phyloP scores from a whole-genome alignment of 2,888 invertebrate species.

The Clivina fossor region DNA sequence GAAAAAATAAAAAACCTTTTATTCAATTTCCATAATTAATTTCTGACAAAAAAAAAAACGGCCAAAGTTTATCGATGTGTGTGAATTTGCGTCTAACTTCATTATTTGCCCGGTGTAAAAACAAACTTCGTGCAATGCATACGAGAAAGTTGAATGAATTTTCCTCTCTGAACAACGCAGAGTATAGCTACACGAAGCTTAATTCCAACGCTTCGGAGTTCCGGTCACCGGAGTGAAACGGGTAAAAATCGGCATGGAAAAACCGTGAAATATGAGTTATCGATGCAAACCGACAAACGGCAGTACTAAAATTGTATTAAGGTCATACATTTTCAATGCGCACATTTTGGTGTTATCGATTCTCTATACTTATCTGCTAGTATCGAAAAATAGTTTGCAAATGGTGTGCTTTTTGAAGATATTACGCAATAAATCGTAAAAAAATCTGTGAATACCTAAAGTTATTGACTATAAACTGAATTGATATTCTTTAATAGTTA shows the following conservation, averaged over 20 bases:
- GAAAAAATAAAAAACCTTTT: too few species aligned
- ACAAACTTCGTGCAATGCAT: slow-evolving; percentile 1
- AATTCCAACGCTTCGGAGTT: slow-evolving; percentile 6
- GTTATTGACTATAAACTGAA: too few species aligned
- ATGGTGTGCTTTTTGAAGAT: slow-evolving; percentile 4
- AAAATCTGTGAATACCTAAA: background rate
- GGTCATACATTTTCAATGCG: slow-evolving; percentile 26
- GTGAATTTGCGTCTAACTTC: too few species aligned
- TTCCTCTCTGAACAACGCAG: too few species aligned
- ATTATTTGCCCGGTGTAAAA: too few species aligned
- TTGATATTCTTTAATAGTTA: too few species aligned
- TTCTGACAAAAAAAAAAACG: too few species aligned
- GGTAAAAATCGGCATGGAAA: background rate
- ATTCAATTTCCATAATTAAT: too few species aligned
- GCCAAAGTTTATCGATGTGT: too few species aligned
- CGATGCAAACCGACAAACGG: slow-evolving; percentile 24
- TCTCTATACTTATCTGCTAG: slow-evolving; percentile 17
- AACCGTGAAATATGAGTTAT: slow-evolving; percentile 14
- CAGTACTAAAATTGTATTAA: slow-evolving; percentile 24
- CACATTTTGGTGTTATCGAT: slow-evolving; percentile 27
- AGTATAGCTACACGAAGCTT: background rate
- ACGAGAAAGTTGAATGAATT: slow-evolving; percentile 12
- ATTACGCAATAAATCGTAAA: background rate
- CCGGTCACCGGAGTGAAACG: background rate
- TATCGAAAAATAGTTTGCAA: slow-evolving; percentile 27